Conservation (phyloP, 2,113 vertebrate genomes). For the Bothrops jararaca region DNA sequence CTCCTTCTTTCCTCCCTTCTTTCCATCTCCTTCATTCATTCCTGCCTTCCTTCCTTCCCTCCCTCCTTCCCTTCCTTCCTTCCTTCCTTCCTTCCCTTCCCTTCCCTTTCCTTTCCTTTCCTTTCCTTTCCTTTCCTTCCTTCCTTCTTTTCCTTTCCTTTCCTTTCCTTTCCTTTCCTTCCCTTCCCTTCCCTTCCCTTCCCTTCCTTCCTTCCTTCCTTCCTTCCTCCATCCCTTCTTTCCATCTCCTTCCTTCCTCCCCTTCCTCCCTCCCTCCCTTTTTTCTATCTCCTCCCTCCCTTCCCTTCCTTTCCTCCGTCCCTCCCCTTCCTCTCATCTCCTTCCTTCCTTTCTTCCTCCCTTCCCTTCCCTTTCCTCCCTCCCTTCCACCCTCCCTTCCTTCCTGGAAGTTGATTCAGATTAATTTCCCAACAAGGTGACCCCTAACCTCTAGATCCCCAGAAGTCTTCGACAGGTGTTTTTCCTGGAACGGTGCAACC, state of each 20-base stretch:
- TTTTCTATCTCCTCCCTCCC: not conserved
- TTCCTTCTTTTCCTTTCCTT: no score
- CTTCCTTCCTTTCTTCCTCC: not conserved
- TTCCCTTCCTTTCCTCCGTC: no score
- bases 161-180: no score
- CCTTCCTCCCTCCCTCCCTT: no score
- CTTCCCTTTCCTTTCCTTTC: no score
- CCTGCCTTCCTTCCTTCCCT: not conserved
- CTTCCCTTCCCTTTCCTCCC: not conserved
- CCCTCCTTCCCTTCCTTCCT: not conserved
- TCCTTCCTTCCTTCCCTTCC: not conserved
- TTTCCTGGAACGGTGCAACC: not conserved
- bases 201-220: no score
- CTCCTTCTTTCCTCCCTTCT: not conserved
- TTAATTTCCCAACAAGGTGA: conserved; percentile 5
- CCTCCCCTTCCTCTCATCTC: not conserved
- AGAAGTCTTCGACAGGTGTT: conserved; percentile 56
- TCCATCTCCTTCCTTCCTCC: no score
- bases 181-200: not conserved
- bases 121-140: no score
- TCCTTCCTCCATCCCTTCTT: no score
- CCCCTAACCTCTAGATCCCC: not conserved
- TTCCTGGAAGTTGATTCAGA: conserved; percentile 38
- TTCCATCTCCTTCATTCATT: not conserved
- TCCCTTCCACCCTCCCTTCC: not conserved